Base-by-base conservation (phyloP, 1,140 invertebrate genomes). In the Zaprionus vittiger region DNA sequence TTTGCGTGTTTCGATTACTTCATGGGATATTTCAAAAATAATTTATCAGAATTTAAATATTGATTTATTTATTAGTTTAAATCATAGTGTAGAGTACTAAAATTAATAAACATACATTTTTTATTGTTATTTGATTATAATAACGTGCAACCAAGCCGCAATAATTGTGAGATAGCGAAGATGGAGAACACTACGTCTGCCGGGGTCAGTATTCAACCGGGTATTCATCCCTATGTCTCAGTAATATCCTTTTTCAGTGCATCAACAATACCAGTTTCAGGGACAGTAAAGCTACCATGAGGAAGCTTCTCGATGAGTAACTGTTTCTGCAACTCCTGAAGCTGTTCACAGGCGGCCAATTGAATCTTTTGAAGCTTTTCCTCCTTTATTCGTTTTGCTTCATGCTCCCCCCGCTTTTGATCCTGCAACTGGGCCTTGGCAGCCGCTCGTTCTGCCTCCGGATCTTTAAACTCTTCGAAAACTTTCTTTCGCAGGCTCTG, bases 311-410 rank as follows among this genome's bases (percentile, higher is more conserved):
- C 75, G 24, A 64, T 63, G 2, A 70, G 64, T n/a, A 65, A 59
- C 44, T 85, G 74, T 37, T 79, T 77, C 47, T 90, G 80, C 12
- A 92, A 47, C 22, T 86, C 83, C 38, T 89, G 59, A 0, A 92
- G 56, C 63, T 92, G 91, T 63, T 91, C 77, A 5, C 77, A 80
- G 7, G 91, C 91, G 1, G 87, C 86, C 34, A 89, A 80, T 41
- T 91, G 86, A 44, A 92, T 92, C 24, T 79, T 80, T 5, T 78
- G 76, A 2, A 71, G 61, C 28, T 83, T 85, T 22, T 73, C 82
- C 26, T 89, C 81, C 14, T 78, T 78, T 67, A 81, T 89, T 2
- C 84, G 79, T 49, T 92, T 89, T 2, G 76, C 63, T 34, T 89
- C 91, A 26, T 73, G 79, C 69, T 92, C 85, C 20, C 91, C 86